Evolutionary conservation across 2,888 invertebrate genomes (phyloP).

Genomic region (Calliphora vomitoria): DNA sequence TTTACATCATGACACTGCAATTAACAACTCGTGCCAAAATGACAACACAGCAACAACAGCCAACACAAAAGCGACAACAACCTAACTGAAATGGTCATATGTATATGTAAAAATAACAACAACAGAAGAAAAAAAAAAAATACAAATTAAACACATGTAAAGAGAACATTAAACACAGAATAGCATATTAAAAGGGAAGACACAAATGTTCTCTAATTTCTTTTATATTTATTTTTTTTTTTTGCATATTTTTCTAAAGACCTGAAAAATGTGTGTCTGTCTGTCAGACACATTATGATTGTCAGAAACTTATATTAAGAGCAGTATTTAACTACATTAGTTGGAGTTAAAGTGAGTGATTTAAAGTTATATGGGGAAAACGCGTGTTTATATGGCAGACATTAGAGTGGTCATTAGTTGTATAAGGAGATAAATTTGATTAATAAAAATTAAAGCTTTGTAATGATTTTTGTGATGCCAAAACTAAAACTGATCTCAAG

Average conservation of each 20-base stretch:
- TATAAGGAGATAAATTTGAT: no score
- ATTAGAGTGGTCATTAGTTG: no score
- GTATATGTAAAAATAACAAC: background rate
- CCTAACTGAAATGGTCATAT: slow-evolving; percentile 48
- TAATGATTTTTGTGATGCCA: no score
- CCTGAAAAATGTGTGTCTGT: slow-evolving; percentile 42
- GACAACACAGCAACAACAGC: background rate
- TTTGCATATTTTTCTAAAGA: background rate
- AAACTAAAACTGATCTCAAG: no score
- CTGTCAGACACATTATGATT: background rate
- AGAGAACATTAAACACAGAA: slow-evolving; percentile 24
- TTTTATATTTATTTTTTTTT: background rate
- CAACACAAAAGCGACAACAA: slow-evolving; percentile 16
- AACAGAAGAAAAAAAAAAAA: background rate
- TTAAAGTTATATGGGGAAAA: no score
- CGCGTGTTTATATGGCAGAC: no score
- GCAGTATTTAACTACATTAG: no score
- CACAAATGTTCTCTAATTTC: slow-evolving; percentile 13
- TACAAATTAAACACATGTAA: slow-evolving; percentile 21
- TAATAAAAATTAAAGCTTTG: no score
- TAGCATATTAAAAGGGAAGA: slow-evolving; percentile 5
- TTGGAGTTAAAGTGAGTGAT: background rate
- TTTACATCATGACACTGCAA: slow-evolving; percentile 71
- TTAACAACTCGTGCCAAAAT: slow-evolving; percentile 66
- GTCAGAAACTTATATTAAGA: no score